Percentiles rank a stretch among this genome's conserved stretches.
These are phyloP conservation scores for Sarotherodon lohbergeri DNA, from an alignment of 2,113 vertebrate genomes.

Conservation along the genomic window DNA sequence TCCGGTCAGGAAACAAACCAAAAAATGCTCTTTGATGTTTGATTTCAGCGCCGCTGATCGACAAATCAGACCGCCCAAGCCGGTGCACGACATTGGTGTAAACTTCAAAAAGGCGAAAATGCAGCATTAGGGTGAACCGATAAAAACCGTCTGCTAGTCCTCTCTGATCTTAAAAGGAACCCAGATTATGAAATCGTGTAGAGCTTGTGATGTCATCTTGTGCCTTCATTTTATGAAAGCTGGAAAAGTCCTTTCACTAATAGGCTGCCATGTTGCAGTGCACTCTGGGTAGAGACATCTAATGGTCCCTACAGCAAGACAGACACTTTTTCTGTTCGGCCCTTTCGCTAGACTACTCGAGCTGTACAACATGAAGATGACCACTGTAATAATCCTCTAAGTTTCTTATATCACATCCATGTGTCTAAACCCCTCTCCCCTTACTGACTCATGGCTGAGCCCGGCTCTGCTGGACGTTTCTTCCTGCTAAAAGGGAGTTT, in stretches of 20 bases:
- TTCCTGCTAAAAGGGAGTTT: not conserved
- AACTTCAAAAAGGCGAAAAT: not conserved
- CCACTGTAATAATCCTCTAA: not conserved
- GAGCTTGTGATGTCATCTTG: not conserved
- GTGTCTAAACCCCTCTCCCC: not conserved
- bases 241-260: not conserved
- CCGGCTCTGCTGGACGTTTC: not conserved
- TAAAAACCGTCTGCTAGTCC: not conserved
- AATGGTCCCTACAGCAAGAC: not conserved
- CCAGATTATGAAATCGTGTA: not conserved
- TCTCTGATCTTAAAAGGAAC: not conserved
- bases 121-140: not conserved
- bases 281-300: not conserved
- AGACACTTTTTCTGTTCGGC: not conserved
- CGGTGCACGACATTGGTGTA: slow-evolving; percentile 12
- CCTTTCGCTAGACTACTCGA: not conserved
- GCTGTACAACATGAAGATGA: not conserved
- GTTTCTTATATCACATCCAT: not conserved
- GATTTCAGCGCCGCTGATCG: not conserved
- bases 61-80: not conserved
- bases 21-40: slow-evolving; percentile 33
- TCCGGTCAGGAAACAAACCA: slow-evolving; percentile 20
- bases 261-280: not conserved
- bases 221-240: not conserved
- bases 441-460: not conserved